Conservation (phyloP, 2,888 invertebrate species). For the Limnephilus lunatus region DNA sequence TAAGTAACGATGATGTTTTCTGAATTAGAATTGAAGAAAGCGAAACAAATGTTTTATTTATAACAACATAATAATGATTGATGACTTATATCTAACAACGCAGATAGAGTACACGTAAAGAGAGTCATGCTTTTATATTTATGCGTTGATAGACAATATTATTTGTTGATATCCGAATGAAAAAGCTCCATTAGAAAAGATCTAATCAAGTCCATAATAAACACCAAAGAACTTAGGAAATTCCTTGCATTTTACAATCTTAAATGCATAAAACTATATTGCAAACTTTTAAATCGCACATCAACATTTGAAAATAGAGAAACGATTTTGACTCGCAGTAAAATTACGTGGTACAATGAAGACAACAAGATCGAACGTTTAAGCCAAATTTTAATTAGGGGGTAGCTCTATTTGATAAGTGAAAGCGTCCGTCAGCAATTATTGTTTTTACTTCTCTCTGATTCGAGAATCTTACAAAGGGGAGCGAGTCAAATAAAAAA, state of each 20-base stretch:
- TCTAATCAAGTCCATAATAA: neutral
- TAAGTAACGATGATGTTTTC: neutral
- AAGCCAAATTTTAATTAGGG: neutral
- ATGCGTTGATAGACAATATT: neutral
- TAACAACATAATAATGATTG: neutral
- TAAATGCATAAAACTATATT: too few species aligned
- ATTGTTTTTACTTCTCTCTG: too few species aligned
- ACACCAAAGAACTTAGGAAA: neutral
- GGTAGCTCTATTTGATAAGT: neutral
- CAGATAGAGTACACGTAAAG: neutral
- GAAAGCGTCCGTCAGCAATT: neutral
- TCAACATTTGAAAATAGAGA: neutral
- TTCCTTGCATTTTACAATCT: neutral
- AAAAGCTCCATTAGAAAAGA: neutral
- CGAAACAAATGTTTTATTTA: too few species aligned
- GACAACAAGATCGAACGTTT: neutral
- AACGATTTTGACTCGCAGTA: neutral
- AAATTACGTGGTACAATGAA: neutral
- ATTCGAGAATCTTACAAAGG: too few species aligned
- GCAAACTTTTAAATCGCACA: too few species aligned
- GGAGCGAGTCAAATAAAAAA: too few species aligned
- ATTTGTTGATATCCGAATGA: neutral
- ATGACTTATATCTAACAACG: neutral
- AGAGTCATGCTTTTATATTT: neutral
- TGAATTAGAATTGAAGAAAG: neutral